Evolutionary conservation across 2,113 vertebrate genomes (phyloP).

Genomic region (Psittacula cyanocephala): DNA sequence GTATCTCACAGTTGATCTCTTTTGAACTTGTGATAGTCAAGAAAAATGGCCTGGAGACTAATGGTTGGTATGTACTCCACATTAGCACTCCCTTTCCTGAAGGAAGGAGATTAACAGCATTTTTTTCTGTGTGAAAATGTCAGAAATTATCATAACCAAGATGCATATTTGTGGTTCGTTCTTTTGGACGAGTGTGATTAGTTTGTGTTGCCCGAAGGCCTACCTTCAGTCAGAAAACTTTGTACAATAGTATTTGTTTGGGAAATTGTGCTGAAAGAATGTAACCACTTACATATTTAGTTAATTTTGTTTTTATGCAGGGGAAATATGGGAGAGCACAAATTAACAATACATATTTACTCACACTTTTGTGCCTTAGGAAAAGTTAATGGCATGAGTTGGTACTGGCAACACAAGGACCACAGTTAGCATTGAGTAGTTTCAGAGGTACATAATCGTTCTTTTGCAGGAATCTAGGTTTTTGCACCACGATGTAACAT

Average conservation of each 20-base stretch:
- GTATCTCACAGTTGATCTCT: neutral
- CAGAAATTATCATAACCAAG: neutral
- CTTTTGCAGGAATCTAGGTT: neutral
- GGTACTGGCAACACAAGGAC: neutral
- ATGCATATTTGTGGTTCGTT: rapidly evolving
- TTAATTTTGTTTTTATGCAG: neutral
- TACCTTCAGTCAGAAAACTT: neutral
- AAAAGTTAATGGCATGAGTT: neutral
- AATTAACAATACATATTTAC: neutral
- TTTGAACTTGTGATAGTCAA: neutral
- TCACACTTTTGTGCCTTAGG: neutral
- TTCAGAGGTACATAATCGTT: neutral
- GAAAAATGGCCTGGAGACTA: neutral
- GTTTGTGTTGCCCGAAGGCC: neutral
- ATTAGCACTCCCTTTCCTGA: neutral
- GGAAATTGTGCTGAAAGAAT: neutral
- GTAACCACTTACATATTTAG: neutral
- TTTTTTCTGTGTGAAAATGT: neutral
- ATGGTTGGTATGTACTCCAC: neutral
- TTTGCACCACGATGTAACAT: neutral
- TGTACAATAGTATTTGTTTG: neutral
- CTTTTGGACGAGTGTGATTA: neutral
- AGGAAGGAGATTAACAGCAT: neutral
- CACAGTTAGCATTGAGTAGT: neutral
- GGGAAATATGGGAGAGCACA: neutral